Percentiles rank a stretch among this genome's conserved stretches.
Conservation (phyloP, 2,113 vertebrate genomes). For the Austrofundulus limnaeus region DNA sequence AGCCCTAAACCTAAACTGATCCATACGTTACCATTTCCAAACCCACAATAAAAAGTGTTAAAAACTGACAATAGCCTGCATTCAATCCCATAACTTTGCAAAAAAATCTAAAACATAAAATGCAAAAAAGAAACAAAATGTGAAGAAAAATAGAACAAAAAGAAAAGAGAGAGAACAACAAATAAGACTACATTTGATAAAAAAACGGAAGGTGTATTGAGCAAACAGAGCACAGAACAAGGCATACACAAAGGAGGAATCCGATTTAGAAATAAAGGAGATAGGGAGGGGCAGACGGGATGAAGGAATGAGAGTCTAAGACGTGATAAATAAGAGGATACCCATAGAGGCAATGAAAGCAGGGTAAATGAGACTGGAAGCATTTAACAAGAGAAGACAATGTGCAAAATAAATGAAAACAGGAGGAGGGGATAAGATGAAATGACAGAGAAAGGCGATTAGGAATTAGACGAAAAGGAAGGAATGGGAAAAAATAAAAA, state of each 20-base stretch:
- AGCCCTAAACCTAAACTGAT: no score
- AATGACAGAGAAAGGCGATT: constrained; percentile 5
- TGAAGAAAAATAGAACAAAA: neutral
- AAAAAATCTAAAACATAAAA: neutral
- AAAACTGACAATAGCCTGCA: neutral
- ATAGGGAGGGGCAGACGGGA: constrained; percentile 24
- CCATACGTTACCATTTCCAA: no score
- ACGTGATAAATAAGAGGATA: constrained; percentile 53
- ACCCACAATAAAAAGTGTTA: neutral
- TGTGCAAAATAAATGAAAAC: constrained; percentile 22
- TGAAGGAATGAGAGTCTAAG: constrained; percentile 12
- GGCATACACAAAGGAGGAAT: constrained; percentile 54
- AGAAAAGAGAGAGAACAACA: constrained; percentile 22
- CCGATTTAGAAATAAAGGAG: constrained; percentile 55
- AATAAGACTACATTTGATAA: constrained; percentile 19
- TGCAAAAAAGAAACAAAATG: neutral
- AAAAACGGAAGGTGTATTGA: constrained; percentile 26
- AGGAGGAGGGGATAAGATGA: neutral
- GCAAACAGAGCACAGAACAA: constrained; percentile 40
- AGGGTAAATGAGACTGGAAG: constrained; percentile 8
- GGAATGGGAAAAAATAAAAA: neutral
- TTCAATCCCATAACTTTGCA: neutral
- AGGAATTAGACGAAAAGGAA: constrained; percentile 21
- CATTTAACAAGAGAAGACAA: constrained; percentile 9
- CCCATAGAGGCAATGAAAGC: constrained; percentile 40